Percentiles rank a stretch among this genome's conserved stretches.
Conservation (phyloP, 2,888 invertebrate species). For the Noctua comes region DNA sequence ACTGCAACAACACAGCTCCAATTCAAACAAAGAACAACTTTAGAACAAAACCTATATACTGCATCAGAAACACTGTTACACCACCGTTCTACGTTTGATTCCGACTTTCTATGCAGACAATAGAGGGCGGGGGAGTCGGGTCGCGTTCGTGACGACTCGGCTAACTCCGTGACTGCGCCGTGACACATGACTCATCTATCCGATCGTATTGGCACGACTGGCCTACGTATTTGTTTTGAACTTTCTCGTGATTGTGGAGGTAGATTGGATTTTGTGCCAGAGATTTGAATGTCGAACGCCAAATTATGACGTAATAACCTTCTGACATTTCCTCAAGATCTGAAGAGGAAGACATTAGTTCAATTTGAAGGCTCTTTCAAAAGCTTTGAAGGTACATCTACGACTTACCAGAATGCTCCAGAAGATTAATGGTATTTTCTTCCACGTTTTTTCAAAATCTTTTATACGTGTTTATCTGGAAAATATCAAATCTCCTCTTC, state of each 20-base stretch:
- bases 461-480: background rate
- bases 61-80: conserved; percentile 53
- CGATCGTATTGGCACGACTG: conserved; percentile 70
- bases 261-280: conserved; percentile 34
- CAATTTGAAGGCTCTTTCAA: background rate
- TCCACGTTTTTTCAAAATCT: background rate
- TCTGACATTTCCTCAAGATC: conserved; percentile 14
- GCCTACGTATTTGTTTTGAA: conserved; percentile 66
- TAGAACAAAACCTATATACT: conserved; percentile 30
- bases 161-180: conserved; percentile 54
- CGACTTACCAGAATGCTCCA: background rate
- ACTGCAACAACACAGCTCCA: background rate
- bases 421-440: background rate
- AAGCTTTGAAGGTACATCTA: background rate
- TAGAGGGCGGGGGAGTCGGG: conserved; percentile 67
- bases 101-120: conserved; percentile 66
- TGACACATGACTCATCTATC: conserved; percentile 72
- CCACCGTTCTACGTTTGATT: conserved; percentile 42
- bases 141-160: conserved; percentile 67
- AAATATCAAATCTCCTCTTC: background rate
- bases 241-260: conserved; percentile 55
- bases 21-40: conserved; percentile 9
- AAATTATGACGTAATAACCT: conserved; percentile 40
- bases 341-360: background rate
- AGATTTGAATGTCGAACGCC: conserved; percentile 45